Percentiles rank a stretch among this genome's conserved stretches.
These are phyloP conservation scores for Anguilla obscura DNA, from an alignment of 2,797 vertebrate genomes.

Conservation along the genomic window DNA sequence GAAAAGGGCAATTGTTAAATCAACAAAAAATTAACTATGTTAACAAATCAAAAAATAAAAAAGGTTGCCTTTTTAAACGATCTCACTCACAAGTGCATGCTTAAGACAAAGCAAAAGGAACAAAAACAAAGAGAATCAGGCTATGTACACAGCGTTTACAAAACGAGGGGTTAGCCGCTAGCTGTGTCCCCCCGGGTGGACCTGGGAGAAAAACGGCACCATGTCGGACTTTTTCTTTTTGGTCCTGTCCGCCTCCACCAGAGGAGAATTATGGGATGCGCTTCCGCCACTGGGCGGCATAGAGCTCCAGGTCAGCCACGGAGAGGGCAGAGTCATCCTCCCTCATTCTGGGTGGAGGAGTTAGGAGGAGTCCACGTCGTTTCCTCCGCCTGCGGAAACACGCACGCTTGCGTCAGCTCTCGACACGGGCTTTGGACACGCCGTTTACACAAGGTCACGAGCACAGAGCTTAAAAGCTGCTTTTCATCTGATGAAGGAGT, in stretches of 20 bases:
- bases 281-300: not conserved
- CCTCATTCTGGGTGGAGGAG: not conserved
- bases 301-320: not conserved
- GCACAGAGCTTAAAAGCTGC: not conserved
- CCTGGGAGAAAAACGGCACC: not conserved
- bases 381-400: slow-evolving; percentile 20
- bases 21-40: not conserved
- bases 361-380: slow-evolving; percentile 24
- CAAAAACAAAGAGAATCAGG: not conserved
- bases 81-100: not conserved
- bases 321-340: not conserved
- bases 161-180: not conserved
- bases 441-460: not conserved
- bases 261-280: not conserved
- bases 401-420: not conserved
- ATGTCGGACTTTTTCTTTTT: not conserved
- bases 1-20: not conserved
- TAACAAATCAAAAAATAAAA: not conserved
- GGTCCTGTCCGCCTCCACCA: not conserved
- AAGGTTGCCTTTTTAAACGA: not conserved
- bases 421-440: not conserved
- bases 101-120: not conserved
- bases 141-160: slow-evolving; percentile 9
- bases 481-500: not conserved
- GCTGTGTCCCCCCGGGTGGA: not conserved